phyloP scores from a whole-genome alignment of 2,888 invertebrate species.

The Andrena haemorrhoa region DNA sequence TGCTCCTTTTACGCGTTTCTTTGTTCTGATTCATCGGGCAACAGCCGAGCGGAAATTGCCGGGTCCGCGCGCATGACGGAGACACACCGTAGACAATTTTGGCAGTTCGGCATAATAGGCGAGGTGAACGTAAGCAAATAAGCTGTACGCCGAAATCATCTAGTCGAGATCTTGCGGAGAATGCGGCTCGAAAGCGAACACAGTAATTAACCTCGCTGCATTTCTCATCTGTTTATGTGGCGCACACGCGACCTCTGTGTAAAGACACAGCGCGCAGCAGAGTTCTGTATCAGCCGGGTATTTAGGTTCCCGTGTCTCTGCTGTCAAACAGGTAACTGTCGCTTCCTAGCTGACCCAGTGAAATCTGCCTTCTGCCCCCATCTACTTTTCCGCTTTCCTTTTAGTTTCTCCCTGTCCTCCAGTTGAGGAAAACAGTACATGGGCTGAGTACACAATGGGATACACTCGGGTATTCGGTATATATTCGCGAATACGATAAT shows the following conservation, averaged over 20 bases:
- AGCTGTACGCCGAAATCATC: conserved; percentile 1
- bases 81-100: background rate
- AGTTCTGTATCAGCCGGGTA: background rate
- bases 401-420: no score
- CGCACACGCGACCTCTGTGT: background rate
- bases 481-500: no score
- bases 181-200: conserved; percentile 6
- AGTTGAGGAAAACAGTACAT: no score
- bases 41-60: conserved; percentile 1
- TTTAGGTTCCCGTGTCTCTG: background rate
- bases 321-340: no score
- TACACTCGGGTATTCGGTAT: no score
- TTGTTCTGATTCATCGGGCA: background rate
- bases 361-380: no score
- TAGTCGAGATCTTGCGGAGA: conserved; percentile 34
- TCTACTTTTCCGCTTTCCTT: no score
- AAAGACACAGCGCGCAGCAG: background rate
- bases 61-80: background rate
- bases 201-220: conserved; percentile 23
- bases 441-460: no score
- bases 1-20: conserved; percentile 11
- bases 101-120: background rate
- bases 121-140: conserved; percentile 1
- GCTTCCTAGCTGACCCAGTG: no score
- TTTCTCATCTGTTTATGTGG: conserved; percentile 1